Conservation (phyloP, 2,888 invertebrate species). For the Cryptosula pallasiana region DNA sequence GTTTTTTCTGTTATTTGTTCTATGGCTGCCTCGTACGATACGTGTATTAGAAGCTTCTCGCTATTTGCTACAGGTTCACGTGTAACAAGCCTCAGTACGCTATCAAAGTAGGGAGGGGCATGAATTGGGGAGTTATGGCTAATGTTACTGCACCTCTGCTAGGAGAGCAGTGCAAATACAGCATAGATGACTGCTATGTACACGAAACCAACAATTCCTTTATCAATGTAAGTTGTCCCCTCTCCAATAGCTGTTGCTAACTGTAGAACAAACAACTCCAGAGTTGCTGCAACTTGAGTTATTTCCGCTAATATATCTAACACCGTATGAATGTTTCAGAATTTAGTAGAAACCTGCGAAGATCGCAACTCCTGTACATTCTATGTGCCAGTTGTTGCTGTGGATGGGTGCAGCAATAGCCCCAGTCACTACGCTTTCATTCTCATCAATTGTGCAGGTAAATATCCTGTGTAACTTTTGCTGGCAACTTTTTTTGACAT, state of each 20-base stretch:
- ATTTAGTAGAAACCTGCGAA: neutral
- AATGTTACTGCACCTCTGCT: neutral
- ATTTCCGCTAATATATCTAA: neutral
- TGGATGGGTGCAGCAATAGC: neutral
- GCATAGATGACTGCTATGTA: constrained; percentile 14
- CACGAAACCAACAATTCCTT: neutral
- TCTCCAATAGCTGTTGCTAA: too few species aligned
- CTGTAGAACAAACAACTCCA: too few species aligned
- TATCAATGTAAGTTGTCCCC: neutral
- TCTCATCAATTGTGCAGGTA: neutral
- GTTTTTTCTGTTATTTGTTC: too few species aligned
- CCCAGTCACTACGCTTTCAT: constrained; percentile 9
- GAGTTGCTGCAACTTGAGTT: too few species aligned
- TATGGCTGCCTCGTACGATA: too few species aligned
- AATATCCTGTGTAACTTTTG: neutral
- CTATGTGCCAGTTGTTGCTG: neutral
- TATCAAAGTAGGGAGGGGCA: neutral
- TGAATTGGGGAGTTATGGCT: constrained; percentile 17
- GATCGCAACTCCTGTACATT: neutral
- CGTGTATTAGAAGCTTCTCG: too few species aligned
- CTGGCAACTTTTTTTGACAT: too few species aligned
- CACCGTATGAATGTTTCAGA: constrained; percentile 6
- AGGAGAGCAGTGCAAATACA: neutral
- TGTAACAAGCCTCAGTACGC: neutral
- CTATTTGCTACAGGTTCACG: neutral